Conservation (phyloP, 2,888 invertebrate species). For the Alloscopus bannaensis region DNA sequence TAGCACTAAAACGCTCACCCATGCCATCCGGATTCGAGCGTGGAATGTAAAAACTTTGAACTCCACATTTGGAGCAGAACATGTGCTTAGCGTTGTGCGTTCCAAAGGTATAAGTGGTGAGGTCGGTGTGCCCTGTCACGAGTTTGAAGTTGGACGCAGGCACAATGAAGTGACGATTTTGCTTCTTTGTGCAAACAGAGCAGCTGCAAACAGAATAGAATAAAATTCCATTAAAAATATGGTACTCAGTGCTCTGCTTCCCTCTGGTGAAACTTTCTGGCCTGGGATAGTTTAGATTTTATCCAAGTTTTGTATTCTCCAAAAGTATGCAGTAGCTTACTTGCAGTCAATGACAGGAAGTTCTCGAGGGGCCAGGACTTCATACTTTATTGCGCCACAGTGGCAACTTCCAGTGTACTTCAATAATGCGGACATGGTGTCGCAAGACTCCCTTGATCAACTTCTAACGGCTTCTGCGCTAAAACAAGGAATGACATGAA, state of each 20-base stretch:
- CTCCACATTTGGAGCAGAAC: slow-evolving; percentile 77
- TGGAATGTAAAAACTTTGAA: slow-evolving; percentile 78
- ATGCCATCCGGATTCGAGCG: slow-evolving; percentile 77
- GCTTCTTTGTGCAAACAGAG: slow-evolving; percentile 77
- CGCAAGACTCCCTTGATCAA: too few relatives aligned
- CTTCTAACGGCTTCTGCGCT: too few relatives aligned
- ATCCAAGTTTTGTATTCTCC: neutral
- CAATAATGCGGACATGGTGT: too few relatives aligned
- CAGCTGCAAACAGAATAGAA: slow-evolving; percentile 75
- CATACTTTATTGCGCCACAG: slow-evolving; percentile 76
- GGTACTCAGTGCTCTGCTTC: too few relatives aligned
- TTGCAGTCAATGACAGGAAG: slow-evolving; percentile 76
- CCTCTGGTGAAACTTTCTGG: too few relatives aligned
- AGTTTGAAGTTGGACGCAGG: slow-evolving; percentile 75
- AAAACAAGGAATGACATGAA: too few relatives aligned
- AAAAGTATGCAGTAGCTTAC: slow-evolving; percentile 73
- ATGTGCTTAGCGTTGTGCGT: slow-evolving; percentile 76
- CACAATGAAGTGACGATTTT: slow-evolving; percentile 77
- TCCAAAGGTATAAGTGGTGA: slow-evolving; percentile 77
- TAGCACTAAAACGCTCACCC: too few relatives aligned
- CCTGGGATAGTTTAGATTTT: neutral
- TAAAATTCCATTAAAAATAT: neutral
- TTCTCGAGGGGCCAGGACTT: slow-evolving; percentile 75
- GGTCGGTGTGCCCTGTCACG: slow-evolving; percentile 75
- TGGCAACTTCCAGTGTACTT: slow-evolving; percentile 76